Evolutionary conservation across 2,888 invertebrate genomes (phyloP).

Genomic region (Melinaea menophilus): DNA sequence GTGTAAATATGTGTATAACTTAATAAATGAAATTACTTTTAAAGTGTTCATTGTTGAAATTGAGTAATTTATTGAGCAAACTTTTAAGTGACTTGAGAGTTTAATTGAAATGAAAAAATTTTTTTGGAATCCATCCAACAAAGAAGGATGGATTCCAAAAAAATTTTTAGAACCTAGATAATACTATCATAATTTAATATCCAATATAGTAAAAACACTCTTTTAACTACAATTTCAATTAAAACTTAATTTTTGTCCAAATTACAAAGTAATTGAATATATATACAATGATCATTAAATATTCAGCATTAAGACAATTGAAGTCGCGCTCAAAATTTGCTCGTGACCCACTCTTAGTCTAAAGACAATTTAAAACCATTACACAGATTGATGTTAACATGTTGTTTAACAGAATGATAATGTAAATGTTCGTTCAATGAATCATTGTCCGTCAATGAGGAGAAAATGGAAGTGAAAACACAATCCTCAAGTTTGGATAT

Average conservation of each 20-base stretch:
- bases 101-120: too few species aligned
- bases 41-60: too few species aligned
- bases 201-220: too few species aligned
- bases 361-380: constrained; percentile 12
- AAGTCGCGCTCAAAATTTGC: constrained; percentile 19
- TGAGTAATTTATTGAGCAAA: too few species aligned
- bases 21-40: too few species aligned
- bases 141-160: too few species aligned
- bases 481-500: constrained; percentile 18
- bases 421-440: constrained; percentile 1
- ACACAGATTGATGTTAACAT: constrained; percentile 13
- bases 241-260: not conserved
- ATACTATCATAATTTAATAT: too few species aligned
- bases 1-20: too few species aligned
- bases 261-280: not conserved
- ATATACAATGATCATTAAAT: constrained; percentile 12
- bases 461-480: constrained; percentile 14
- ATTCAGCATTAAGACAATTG: constrained; percentile 17
- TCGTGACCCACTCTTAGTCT: constrained; percentile 20
- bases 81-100: too few species aligned
- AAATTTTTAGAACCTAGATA: too few species aligned
- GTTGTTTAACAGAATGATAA: not conserved
- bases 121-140: too few species aligned
- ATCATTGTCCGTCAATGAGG: constrained; percentile 5
- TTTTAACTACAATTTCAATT: too few species aligned